Evolutionary conservation across 1,140 invertebrate genomes (phyloP).

Genomic region (Diuraphis noxia): DNA sequence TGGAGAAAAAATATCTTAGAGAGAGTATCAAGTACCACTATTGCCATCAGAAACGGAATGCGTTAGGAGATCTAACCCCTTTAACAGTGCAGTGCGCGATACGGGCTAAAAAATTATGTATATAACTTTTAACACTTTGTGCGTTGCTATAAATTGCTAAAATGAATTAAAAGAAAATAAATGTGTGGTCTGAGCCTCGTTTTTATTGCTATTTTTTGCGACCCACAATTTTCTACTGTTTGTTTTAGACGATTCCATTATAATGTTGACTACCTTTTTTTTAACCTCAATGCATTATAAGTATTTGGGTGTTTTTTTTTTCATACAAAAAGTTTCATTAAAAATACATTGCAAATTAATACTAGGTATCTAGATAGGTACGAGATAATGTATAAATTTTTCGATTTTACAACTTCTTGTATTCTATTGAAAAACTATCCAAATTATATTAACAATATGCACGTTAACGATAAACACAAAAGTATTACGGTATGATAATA

Average conservation of each 20-base stretch:
- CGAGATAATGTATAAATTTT: background rate
- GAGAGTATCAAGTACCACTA: background rate
- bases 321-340: background rate
- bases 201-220: background rate
- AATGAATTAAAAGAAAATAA: conserved; percentile 36
- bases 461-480: background rate
- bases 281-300: background rate
- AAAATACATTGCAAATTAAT: background rate
- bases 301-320: background rate
- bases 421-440: background rate
- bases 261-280: background rate
- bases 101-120: background rate
- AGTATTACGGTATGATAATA: background rate
- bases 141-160: conserved; percentile 16
- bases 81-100: background rate
- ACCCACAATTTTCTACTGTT: conserved; percentile 13
- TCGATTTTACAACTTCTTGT: background rate
- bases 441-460: background rate
- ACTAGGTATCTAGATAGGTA: background rate
- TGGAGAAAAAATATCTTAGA: background rate
- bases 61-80: background rate
- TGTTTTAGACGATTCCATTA: conserved; percentile 30
- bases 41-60: background rate
- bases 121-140: background rate
- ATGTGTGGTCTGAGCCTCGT: background rate